Conservation (phyloP, 1,140 invertebrate species). For the Eufriesea mexicana region DNA sequence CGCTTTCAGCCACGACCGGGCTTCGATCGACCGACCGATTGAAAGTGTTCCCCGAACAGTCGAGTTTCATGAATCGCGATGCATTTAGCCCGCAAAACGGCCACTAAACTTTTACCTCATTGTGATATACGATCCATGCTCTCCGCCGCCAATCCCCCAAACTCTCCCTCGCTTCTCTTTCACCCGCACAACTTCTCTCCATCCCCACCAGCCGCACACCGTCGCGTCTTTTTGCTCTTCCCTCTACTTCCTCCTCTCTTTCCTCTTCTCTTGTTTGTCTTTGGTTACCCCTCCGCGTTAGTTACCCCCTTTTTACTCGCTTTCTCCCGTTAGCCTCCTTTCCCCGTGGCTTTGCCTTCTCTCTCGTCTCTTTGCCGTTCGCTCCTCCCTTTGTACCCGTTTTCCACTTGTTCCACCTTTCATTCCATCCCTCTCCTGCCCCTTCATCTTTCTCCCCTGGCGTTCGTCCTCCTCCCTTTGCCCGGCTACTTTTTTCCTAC, state of each 20-base stretch:
- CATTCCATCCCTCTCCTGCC: neutral
- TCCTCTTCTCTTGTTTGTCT: neutral
- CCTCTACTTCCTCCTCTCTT: neutral
- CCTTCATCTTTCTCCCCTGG: neutral
- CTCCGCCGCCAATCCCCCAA: neutral
- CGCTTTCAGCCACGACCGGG: neutral
- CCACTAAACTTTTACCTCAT: constrained; percentile 36
- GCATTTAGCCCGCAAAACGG: constrained; percentile 13
- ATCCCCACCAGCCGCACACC: too few species aligned
- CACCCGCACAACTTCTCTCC: neutral
- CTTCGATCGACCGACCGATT: constrained; percentile 10
- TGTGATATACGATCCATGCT: constrained; percentile 19
- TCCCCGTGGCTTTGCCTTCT: neutral
- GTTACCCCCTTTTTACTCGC: neutral
- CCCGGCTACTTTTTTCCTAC: too few species aligned
- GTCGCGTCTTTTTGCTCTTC: neutral
- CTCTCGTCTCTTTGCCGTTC: too few species aligned
- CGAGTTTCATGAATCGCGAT: constrained; percentile 3
- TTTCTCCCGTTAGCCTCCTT: neutral
- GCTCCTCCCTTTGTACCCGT: neutral
- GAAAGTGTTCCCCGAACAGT: constrained; percentile 12
- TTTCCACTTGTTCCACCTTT: neutral
- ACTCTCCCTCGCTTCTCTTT: neutral
- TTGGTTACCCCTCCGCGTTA: neutral
- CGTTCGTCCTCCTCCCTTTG: neutral